phyloP scores from a whole-genome alignment of 2,113 vertebrate species.

The Cathartes aura region DNA sequence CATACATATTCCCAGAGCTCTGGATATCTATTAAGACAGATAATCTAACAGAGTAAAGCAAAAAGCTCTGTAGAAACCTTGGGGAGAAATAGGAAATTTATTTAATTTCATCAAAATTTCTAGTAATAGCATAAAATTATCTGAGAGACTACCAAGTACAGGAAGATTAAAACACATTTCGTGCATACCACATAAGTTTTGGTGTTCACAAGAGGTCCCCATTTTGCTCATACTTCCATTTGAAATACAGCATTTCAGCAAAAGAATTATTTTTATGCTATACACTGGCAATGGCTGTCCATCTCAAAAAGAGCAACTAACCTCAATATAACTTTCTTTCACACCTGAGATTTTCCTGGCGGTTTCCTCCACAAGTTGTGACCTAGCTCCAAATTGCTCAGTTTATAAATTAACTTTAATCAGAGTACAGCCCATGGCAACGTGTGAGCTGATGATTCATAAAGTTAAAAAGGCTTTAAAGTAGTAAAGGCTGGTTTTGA shows the following conservation, averaged over 20 bases:
- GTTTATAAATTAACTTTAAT: background rate
- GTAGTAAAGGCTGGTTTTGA: background rate
- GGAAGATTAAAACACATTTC: background rate
- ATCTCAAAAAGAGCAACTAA: background rate
- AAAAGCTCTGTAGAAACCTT: background rate
- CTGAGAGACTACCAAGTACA: background rate
- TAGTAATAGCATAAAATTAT: background rate
- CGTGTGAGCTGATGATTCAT: background rate
- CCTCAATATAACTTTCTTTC: background rate
- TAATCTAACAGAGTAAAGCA: background rate
- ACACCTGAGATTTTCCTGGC: background rate
- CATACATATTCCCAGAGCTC: background rate
- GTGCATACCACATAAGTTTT: background rate
- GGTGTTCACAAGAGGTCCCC: background rate
- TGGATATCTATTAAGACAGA: background rate
- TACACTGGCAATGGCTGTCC: background rate
- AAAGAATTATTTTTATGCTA: background rate
- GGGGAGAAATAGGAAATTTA: background rate
- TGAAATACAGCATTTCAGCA: background rate
- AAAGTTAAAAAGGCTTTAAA: background rate
- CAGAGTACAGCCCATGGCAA: background rate
- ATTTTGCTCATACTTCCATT: background rate
- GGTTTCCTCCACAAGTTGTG: background rate
- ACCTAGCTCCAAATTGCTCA: background rate
- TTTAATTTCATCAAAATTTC: background rate